phyloP scores from a whole-genome alignment of 2,888 invertebrate species.

The Zygaena filipendulae region DNA sequence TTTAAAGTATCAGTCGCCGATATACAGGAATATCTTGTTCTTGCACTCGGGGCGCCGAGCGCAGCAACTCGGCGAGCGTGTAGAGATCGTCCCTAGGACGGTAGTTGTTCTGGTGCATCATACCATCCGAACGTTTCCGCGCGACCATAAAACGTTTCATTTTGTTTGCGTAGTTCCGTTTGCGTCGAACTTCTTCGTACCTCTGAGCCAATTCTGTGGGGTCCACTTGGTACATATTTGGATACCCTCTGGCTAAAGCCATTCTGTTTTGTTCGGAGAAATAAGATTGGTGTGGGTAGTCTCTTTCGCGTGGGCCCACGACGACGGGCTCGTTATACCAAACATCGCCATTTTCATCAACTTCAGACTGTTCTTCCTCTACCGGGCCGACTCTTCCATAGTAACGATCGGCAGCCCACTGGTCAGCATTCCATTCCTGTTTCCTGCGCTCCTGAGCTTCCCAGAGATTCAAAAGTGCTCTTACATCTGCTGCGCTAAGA shows the following conservation, averaged over 20 bases:
- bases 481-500: conserved; percentile 70
- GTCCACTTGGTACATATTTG: conserved; percentile 51
- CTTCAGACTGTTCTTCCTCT: conserved; percentile 60
- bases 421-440: conserved; percentile 57
- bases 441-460: conserved; percentile 69
- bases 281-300: conserved; percentile 51
- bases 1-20: conserved; percentile 72
- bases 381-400: conserved; percentile 43
- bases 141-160: conserved; percentile 73
- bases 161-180: conserved; percentile 57
- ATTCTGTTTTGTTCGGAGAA: conserved; percentile 60
- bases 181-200: conserved; percentile 58
- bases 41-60: conserved; percentile 58
- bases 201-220: conserved; percentile 51
- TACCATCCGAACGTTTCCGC: conserved; percentile 58
- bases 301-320: conserved; percentile 48
- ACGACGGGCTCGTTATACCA: conserved; percentile 71
- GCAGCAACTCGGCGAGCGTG: conserved; percentile 68
- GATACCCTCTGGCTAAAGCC: conserved; percentile 45
- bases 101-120: conserved; percentile 52
- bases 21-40: conserved; percentile 70
- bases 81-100: conserved; percentile 68
- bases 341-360: conserved; percentile 63
- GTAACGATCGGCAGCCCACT: conserved; percentile 47
- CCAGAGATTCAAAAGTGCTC: conserved; percentile 70